Evolutionary conservation across 2,888 invertebrate species (phyloP).

Genomic region (Amphipoea lucens): DNA sequence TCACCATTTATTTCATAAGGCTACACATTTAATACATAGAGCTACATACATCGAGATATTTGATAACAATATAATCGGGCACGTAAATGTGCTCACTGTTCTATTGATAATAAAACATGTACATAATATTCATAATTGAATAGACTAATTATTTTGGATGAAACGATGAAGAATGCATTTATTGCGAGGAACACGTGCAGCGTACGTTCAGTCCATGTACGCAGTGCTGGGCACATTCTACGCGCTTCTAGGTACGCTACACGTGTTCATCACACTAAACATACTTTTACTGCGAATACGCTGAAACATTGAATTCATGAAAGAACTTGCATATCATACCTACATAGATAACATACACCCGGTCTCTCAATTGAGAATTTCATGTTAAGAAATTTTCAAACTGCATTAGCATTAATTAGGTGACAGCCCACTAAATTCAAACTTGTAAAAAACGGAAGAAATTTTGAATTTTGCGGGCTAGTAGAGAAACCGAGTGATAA

Average conservation of each 20-base stretch:
- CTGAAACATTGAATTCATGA: slow-evolving; percentile 11
- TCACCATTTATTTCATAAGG: slow-evolving; percentile 36
- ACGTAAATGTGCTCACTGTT: slow-evolving; percentile 3
- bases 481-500: background rate
- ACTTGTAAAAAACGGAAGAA: background rate
- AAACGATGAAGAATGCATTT: background rate
- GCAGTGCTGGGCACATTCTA: background rate
- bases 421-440: background rate
- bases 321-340: background rate
- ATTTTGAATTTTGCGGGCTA: background rate
- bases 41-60: slow-evolving; percentile 42
- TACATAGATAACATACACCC: background rate
- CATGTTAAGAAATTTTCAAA: background rate
- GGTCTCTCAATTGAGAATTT: background rate
- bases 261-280: slow-evolving; percentile 6
- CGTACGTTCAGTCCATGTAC: slow-evolving; percentile 15
- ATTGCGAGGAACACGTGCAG: slow-evolving; percentile 21
- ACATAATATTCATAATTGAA: background rate
- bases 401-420: background rate
- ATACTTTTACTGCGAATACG: slow-evolving; percentile 12
- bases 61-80: slow-evolving; percentile 9
- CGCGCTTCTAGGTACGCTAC: background rate
- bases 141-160: slow-evolving; percentile 10
- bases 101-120: background rate
- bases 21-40: slow-evolving; percentile 30